phyloP scores from a whole-genome alignment of 1,140 invertebrate genomes.

The Ephestia elutella region DNA sequence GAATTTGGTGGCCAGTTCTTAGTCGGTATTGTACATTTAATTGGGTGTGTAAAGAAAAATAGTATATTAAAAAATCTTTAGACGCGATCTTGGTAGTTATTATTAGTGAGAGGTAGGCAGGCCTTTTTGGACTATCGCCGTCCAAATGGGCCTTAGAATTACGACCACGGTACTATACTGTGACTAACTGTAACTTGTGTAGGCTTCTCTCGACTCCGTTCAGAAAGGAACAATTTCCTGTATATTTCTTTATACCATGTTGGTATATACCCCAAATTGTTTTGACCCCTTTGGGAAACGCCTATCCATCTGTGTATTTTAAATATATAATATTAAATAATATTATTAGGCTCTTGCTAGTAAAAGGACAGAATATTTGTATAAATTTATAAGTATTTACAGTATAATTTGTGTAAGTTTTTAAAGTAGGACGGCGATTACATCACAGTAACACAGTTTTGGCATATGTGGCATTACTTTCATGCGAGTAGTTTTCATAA shows the following conservation, averaged over 20 bases:
- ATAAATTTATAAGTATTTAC: neutral
- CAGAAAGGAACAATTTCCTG: neutral
- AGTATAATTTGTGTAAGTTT: neutral
- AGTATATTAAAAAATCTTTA: slow-evolving; percentile 22
- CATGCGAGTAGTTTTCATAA: too few relatives aligned
- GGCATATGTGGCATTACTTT: too few relatives aligned
- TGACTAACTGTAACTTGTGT: neutral
- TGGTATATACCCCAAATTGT: neutral
- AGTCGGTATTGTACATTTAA: slow-evolving; percentile 41
- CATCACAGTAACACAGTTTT: too few relatives aligned
- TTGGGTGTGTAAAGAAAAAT: slow-evolving; percentile 41
- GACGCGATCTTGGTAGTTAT: slow-evolving; percentile 14
- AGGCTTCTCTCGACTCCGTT: slow-evolving; percentile 1
- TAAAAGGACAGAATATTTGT: neutral
- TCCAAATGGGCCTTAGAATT: neutral
- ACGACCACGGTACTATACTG: slow-evolving; percentile 1
- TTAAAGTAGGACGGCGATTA: too few relatives aligned
- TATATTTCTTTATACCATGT: slow-evolving; percentile 2
- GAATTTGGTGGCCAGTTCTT: slow-evolving; percentile 39
- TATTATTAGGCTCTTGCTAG: slow-evolving; percentile 2
- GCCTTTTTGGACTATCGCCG: neutral
- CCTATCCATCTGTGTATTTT: slow-evolving; percentile 4
- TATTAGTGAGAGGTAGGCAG: slow-evolving; percentile 8
- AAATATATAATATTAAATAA: slow-evolving; percentile 6
- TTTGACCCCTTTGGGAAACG: neutral